Evolutionary conservation across 2,888 invertebrate species (phyloP), one percentile per base, ranked within the genome.

Genomic region (Temnothorax ravouxi): DNA sequence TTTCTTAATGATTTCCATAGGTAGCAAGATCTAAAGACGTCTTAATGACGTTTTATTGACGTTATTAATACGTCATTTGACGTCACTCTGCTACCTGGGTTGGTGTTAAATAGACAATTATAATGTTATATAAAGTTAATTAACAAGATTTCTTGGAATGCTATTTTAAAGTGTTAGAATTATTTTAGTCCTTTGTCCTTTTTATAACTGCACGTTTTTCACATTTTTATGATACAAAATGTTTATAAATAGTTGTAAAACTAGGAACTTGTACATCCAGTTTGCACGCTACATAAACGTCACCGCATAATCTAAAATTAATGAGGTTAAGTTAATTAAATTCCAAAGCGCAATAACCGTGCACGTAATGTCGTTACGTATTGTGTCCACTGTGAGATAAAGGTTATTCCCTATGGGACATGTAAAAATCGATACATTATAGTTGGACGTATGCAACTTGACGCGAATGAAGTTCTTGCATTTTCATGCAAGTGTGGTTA

Each of bases 291-390:
- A 52, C 18, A 47, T 67, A 34, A 76, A 81, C 66, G 61, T 29
- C 21, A 64, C 67, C 38, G 34, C 44, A 66, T 86, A 85, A 88
- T 84, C 74, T 85, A 85, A 84, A 88, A 88, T 87, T 91, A 91
- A 92, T 89, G 87, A 89, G 86, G 85, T 87, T 84, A 84, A 87
- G 87, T 83, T 92, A 91, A 92, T 93, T 91, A 91, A 92, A 92
- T 91, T 90, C 64, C 84, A 67, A 84, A 83, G 79, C 85, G 88
- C 84, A 88, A 91, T 88, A 88, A 83, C 75, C 84, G 67, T 86
- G 77, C 87, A 85, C 84, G 85, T 90, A 88, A 91, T 83, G 59
- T 80, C 81, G 83, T 88, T 90, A 87, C 80, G 83, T 84, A 75
- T 80, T 75, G 72, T 87, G 29, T 29, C 87, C 83, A 66, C 66